Evolutionary conservation across 1,140 invertebrate species (phyloP).

Genomic region (Bradysia coprophila): DNA sequence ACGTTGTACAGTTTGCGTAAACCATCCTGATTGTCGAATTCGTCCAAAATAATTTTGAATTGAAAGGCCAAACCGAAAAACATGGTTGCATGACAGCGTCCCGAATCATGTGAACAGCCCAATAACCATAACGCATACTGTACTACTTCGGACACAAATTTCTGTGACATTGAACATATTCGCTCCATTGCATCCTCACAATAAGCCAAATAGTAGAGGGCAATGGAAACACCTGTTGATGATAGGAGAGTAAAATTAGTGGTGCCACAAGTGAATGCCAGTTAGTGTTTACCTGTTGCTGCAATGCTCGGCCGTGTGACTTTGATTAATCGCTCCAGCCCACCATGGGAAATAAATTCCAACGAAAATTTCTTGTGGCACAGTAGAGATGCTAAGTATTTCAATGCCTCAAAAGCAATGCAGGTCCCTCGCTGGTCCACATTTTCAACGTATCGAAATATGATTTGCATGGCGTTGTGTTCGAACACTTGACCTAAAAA

Average conservation of each 20-base stretch:
- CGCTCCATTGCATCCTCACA: slow-evolving; percentile 95
- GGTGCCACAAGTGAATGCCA: too few species aligned
- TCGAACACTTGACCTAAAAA: slow-evolving; percentile 84
- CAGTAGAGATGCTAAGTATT: slow-evolving; percentile 80
- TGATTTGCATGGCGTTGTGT: slow-evolving; percentile 72
- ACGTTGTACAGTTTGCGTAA: slow-evolving; percentile 86
- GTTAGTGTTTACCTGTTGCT: slow-evolving; percentile 72
- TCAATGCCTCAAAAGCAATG: slow-evolving; percentile 83
- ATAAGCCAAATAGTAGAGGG: slow-evolving; percentile 91
- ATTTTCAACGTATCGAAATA: slow-evolving; percentile 80
- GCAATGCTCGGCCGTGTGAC: slow-evolving; percentile 84
- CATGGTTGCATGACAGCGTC: slow-evolving; percentile 90
- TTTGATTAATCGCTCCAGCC: slow-evolving; percentile 66
- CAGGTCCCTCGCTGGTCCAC: slow-evolving; percentile 74
- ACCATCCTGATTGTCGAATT: slow-evolving; percentile 87
- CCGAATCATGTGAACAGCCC: slow-evolving; percentile 90
- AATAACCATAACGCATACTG: slow-evolving; percentile 76
- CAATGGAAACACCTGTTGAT: slow-evolving; percentile 87
- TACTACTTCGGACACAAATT: slow-evolving; percentile 58
- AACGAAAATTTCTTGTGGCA: slow-evolving; percentile 97
- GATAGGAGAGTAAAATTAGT: too few species aligned
- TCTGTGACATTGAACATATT: slow-evolving; percentile 67
- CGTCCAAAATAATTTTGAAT: slow-evolving; percentile 75
- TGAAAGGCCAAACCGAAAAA: slow-evolving; percentile 90
- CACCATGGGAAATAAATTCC: slow-evolving; percentile 76